phyloP scores from a whole-genome alignment of 2,113 vertebrate species.

The Sturnus vulgaris region DNA sequence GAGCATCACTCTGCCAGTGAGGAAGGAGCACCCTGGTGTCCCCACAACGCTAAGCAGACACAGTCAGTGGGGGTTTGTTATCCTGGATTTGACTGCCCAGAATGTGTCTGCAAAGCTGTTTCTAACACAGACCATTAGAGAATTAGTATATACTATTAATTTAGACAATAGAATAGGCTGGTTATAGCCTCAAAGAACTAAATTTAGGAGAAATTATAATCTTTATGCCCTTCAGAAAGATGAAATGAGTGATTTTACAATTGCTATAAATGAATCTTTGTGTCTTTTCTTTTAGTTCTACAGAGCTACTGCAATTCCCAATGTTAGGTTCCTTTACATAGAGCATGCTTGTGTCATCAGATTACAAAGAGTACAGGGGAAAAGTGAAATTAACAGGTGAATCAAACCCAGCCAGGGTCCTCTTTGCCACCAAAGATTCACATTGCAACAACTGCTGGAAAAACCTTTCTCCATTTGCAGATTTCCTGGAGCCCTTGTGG shows the following conservation, averaged over 20 bases:
- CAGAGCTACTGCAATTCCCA: not conserved
- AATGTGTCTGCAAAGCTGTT: not conserved
- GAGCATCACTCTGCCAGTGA: accelerated
- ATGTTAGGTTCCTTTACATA: accelerated
- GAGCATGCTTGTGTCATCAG: not conserved
- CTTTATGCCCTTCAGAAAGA: not conserved
- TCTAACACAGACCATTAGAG: not conserved
- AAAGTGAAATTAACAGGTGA: not conserved
- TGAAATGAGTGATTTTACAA: not conserved
- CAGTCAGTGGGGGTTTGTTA: not conserved
- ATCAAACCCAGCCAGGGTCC: not conserved
- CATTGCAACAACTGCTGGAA: not conserved
- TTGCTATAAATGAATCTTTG: not conserved
- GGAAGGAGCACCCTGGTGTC: not conserved
- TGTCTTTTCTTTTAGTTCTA: not conserved
- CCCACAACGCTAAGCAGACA: not conserved
- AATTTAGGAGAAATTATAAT: not conserved
- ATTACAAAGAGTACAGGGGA: not conserved
- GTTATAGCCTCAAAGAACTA: not conserved
- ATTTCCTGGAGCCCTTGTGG: not conserved
- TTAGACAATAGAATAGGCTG: not conserved
- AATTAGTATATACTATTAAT: not conserved
- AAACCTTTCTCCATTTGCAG: not conserved
- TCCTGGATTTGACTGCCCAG: not conserved
- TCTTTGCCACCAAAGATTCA: not conserved